phyloP scores from a whole-genome alignment of 1,140 invertebrate genomes.

The Hestina assimilis region DNA sequence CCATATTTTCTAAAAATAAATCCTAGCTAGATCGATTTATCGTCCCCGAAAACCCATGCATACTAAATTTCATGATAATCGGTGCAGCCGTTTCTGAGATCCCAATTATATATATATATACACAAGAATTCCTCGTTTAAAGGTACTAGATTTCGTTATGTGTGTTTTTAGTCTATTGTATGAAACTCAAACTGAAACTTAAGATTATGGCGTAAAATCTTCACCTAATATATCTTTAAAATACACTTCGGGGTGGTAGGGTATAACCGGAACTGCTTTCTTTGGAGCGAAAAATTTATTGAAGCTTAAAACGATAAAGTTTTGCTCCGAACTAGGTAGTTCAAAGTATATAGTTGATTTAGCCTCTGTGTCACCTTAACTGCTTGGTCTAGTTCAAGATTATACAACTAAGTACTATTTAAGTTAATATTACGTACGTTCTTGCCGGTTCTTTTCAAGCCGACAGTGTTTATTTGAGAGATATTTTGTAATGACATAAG shows the following conservation, averaged over 20 bases:
- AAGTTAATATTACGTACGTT: conserved; percentile 1
- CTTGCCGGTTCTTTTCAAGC: too few species aligned
- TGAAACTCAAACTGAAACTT: neutral
- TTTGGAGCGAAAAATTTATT: conserved; percentile 15
- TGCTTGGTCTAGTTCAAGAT: neutral
- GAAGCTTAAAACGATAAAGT: conserved; percentile 16
- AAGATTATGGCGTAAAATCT: conserved; percentile 1
- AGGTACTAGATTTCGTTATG: too few species aligned
- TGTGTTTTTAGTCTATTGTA: neutral
- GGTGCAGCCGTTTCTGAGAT: too few species aligned
- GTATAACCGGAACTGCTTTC: conserved; percentile 3
- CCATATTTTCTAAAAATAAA: too few species aligned
- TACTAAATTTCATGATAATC: too few species aligned
- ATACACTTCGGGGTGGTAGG: conserved; percentile 1
- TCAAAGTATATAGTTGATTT: conserved; percentile 7
- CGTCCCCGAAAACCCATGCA: too few species aligned
- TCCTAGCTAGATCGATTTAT: too few species aligned
- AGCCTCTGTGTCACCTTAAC: neutral
- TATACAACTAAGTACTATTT: neutral
- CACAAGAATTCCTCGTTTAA: too few species aligned
- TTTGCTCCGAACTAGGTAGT: conserved; percentile 4
- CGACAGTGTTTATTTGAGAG: too few species aligned
- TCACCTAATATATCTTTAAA: neutral
- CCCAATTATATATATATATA: too few species aligned
- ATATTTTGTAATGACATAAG: too few species aligned